Base-by-base conservation (phyloP, 2,888 invertebrate genomes). In the Orthosia gothica region DNA sequence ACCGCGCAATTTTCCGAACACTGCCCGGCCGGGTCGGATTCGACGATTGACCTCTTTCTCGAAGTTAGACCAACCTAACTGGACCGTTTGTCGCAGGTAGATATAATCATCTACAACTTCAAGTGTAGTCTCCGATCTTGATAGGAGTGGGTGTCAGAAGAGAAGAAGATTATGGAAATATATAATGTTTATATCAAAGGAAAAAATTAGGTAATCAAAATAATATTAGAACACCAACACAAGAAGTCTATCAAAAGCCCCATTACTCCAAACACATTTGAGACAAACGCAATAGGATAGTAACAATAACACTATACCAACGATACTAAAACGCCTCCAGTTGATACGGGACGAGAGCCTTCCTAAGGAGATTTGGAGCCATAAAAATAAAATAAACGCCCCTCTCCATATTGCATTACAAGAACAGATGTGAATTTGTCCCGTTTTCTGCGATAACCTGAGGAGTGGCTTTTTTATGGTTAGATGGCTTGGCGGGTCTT, bases 301-400 rank as follows among this genome's bases (percentile, higher is more conserved):
- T 75, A 76, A 81, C 77, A 77, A 86, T 83, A 85, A 83, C 70
- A 78, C 54, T 81, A 75, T 45, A 54, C 61, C 12, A 16, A 70
- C 18, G 23, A 70, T 63, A 68, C 79, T 79, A 80, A 72, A 86
- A 75, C 71, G 61, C 67, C 58, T 64, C 20, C 70, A 67, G 55
- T 74, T 70, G 77, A 79, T 72, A 79, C 20, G 69, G 73, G 75
- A 80, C 79, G 62, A 79, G 59, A 76, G 75, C 79, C 72, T 66
- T 79, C 62, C 70, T 68, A 82, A 85, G 73, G 76, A 83, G 88
- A 88, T 89, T 89, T 86, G 76, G 70, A 59, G 81, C 85, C 68
- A 87, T 89, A 89, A 90, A 89, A 89, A 87, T 90, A 89, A 89
- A 88, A 89, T 89, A 88, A 88, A 88, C 78, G 79, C 81, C 79